These are phyloP conservation scores for Oncorhynchus nerka DNA, from an alignment of 2,113 vertebrate genomes.

Conservation along the genomic window DNA sequence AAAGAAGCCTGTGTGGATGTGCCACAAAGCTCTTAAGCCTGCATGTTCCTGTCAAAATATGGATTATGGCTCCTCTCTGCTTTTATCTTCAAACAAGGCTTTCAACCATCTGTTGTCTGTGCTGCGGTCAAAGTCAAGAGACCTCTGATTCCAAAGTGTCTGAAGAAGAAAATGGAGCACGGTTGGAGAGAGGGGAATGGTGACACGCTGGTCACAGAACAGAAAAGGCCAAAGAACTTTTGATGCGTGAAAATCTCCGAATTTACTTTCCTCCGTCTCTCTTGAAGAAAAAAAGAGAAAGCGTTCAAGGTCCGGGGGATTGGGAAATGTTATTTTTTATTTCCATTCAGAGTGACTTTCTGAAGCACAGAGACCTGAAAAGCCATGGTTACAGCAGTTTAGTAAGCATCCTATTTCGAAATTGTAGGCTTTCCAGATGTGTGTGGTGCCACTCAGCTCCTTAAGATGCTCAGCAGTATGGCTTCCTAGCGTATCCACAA, in stretches of 20 bases:
- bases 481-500: conserved; percentile 21
- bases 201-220: conserved; percentile 40
- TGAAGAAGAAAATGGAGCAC: conserved; percentile 46
- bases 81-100: conserved; percentile 56
- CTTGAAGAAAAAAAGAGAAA: conserved; percentile 23
- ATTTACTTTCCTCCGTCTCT: conserved; percentile 44
- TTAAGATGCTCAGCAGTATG: conserved; percentile 39
- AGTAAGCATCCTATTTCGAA: conserved; percentile 65
- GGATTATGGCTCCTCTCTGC: conserved; percentile 37
- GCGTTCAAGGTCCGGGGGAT: conserved; percentile 53
- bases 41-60: conserved; percentile 45
- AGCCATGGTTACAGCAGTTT: conserved; percentile 55
- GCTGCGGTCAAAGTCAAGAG: conserved; percentile 40
- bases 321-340: conserved; percentile 70
- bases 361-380: conserved; percentile 60
- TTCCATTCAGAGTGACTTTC: conserved; percentile 42
- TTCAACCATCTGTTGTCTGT: conserved; percentile 58
- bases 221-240: conserved; percentile 52
- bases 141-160: conserved; percentile 48
- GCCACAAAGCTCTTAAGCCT: background rate
- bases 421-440: conserved; percentile 62
- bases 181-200: background rate
- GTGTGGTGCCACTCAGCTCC: conserved; percentile 50
- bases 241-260: conserved; percentile 67
- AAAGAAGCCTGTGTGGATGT: background rate